These are phyloP conservation scores for Chrysemys picta DNA, from an alignment of 2,113 vertebrate species.

Conservation along the genomic window DNA sequence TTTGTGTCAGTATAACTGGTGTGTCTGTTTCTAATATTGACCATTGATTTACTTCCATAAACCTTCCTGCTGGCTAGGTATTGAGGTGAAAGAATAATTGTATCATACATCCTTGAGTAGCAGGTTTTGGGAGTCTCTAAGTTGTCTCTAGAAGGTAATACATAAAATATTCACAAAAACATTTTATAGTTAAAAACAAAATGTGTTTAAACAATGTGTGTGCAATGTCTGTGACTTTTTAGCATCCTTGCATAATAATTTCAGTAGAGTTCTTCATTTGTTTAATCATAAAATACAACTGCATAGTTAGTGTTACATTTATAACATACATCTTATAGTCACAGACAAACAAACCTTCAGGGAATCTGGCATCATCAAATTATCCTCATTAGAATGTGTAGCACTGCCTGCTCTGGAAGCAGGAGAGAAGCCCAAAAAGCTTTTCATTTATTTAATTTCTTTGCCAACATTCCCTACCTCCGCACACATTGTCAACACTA, in stretches of 20 bases:
- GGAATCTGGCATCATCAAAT: background rate
- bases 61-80: conserved; percentile 15
- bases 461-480: background rate
- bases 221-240: background rate
- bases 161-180: background rate
- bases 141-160: conserved; percentile 58
- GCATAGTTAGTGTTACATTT: background rate
- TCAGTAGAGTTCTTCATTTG: background rate
- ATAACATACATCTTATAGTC: background rate
- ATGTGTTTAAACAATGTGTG: background rate
- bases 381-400: background rate
- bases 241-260: background rate
- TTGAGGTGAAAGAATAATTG: background rate
- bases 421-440: background rate
- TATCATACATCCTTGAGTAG: conserved; percentile 27
- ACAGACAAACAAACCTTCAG: background rate
- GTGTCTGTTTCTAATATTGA: conserved; percentile 7
- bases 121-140: conserved; percentile 5
- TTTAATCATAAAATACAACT: background rate
- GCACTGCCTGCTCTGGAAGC: background rate
- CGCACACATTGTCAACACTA: background rate
- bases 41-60: conserved; percentile 43
- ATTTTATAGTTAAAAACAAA: background rate
- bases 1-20: conserved; percentile 24
- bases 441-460: background rate